A percentile compares a stretch with the other conserved stretches of the same genome.
phyloP scores from a whole-genome alignment of 2,888 invertebrate species.

The Deroplatys truncata region DNA sequence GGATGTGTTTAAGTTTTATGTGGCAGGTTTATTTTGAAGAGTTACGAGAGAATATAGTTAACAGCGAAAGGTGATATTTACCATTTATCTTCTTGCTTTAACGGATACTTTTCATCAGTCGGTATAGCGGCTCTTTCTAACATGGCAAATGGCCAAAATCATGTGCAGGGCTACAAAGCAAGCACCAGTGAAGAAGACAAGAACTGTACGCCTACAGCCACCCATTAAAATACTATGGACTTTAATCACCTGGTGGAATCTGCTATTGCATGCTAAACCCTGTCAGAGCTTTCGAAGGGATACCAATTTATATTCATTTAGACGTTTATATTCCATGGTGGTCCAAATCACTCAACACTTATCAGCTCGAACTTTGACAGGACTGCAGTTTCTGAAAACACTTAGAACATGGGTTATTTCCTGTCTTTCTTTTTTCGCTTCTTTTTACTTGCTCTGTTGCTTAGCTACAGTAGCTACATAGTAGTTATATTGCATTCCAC shows the following conservation, averaged over 20 bases:
- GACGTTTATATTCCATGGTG: background rate
- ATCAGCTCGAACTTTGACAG: background rate
- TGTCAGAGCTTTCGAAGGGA: background rate
- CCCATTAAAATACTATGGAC: slow-evolving; percentile 4
- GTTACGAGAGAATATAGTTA: background rate
- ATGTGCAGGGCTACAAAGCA: background rate
- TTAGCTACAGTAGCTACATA: too few species aligned
- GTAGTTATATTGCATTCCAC: too few species aligned
- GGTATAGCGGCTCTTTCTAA: background rate
- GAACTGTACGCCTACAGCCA: background rate
- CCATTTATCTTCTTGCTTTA: background rate
- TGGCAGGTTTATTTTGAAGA: background rate
- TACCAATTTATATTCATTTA: slow-evolving; percentile 7
- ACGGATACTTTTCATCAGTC: background rate
- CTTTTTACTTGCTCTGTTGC: too few species aligned
- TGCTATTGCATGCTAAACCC: background rate
- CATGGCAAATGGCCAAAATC: background rate
- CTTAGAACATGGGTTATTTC: too few species aligned
- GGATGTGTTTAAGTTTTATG: background rate
- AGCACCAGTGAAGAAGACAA: background rate
- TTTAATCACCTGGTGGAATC: slow-evolving; percentile 4
- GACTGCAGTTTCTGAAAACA: background rate
- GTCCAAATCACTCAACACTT: background rate
- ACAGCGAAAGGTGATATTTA: background rate
- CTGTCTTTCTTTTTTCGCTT: too few species aligned